A percentile compares a stretch with the other conserved stretches of the same genome.
Evolutionary conservation across 2,888 invertebrate species (phyloP).

Genomic region (Leuctra nigra): DNA sequence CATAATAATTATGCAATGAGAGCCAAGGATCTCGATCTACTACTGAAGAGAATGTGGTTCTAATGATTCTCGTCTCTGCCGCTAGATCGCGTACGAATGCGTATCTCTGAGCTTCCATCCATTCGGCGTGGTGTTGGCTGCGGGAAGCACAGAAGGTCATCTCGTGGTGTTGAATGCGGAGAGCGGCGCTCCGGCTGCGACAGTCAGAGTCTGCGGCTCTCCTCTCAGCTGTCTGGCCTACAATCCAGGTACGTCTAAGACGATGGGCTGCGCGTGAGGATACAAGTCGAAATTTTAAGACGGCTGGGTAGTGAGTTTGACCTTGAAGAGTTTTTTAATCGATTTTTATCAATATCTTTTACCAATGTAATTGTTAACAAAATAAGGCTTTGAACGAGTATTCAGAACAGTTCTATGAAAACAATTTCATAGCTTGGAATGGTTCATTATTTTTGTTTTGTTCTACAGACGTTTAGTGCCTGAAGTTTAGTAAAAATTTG

Average conservation of each 20-base stretch:
- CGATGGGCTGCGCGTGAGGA: too few relatives aligned
- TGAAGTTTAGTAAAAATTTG: too few relatives aligned
- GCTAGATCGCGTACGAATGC: constrained; percentile 75
- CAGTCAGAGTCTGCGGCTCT: constrained; percentile 79
- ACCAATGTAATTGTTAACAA: too few relatives aligned
- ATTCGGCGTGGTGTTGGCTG: constrained; percentile 77
- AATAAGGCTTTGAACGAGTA: too few relatives aligned
- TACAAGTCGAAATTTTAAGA: too few relatives aligned
- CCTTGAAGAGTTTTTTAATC: too few relatives aligned
- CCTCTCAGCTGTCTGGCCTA: constrained; percentile 81
- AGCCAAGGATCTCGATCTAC: background rate
- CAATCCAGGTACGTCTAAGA: constrained; percentile 57
- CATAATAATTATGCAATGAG: constrained; percentile 20
- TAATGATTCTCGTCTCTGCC: background rate
- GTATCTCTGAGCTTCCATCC: constrained; percentile 83
- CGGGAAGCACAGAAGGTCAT: constrained; percentile 86
- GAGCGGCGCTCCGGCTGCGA: constrained; percentile 77
- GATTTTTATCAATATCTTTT: too few relatives aligned
- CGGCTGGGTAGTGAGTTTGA: too few relatives aligned
- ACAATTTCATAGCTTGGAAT: too few relatives aligned
- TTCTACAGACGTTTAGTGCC: too few relatives aligned
- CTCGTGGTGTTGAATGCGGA: constrained; percentile 79
- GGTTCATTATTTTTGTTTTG: too few relatives aligned
- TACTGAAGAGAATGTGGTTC: background rate
- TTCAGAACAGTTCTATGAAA: too few relatives aligned